Percentiles rank a stretch among this genome's conserved stretches.
phyloP scores from a whole-genome alignment of 2,888 invertebrate genomes.

The Spodoptera exigua region DNA sequence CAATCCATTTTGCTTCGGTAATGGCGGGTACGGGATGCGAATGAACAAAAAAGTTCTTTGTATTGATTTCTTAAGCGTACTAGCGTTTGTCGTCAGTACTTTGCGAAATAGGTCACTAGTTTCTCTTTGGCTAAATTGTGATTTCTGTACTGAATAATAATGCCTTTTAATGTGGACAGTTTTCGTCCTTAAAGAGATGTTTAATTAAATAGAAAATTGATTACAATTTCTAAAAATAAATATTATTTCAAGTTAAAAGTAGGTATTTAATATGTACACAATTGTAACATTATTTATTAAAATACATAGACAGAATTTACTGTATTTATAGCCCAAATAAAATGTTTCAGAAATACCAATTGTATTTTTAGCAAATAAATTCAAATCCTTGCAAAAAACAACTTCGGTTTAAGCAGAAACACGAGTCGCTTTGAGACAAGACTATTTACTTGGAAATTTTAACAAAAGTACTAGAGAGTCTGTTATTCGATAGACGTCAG shows the following conservation, averaged over 20 bases:
- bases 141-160: conserved; percentile 45
- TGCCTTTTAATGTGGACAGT: conserved; percentile 36
- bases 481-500: conserved; percentile 52
- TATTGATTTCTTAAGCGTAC: conserved; percentile 56
- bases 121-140: conserved; percentile 47
- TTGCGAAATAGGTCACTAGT: conserved; percentile 51
- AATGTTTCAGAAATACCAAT: background rate
- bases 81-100: conserved; percentile 44
- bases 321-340: background rate
- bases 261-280: no score
- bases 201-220: no score
- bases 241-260: no score
- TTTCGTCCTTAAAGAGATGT: conserved; percentile 22
- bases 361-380: background rate
- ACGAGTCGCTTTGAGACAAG: conserved; percentile 46
- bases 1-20: conserved; percentile 56
- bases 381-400: conserved; percentile 4
- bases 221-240: no score
- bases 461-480: conserved; percentile 51
- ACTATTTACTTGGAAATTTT: conserved; percentile 61
- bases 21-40: conserved; percentile 56
- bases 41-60: conserved; percentile 55
- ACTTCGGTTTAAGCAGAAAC: conserved; percentile 23
- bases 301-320: no score
- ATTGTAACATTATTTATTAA: no score